Evolutionary conservation across 2,113 vertebrate species (phyloP), one percentile per base, ranked within the genome.

Genomic region (Mungos mungo): DNA sequence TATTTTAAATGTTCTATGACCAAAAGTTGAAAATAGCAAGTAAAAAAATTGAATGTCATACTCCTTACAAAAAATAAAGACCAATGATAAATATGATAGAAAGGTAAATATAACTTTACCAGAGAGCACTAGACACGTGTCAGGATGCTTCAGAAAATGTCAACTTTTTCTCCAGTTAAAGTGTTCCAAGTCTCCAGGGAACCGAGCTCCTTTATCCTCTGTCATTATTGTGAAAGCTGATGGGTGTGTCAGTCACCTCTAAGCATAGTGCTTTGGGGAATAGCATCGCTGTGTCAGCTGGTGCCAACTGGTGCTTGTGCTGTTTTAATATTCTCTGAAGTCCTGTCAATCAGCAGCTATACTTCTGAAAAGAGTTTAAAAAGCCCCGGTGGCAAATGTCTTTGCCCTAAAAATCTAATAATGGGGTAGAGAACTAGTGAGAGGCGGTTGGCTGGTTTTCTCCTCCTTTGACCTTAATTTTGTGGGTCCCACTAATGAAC

Each of bases 281-380:
- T 66, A 84, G 23, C 23, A 71, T 69, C 23, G 0, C 68, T 8
- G 12, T 79, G 52, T 74, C 89, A n/a, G 57, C 60, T 19, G 27
- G 18, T 47, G 52, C 66, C 68, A 90, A 85, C 72, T 69, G 63
- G 19, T n/a, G 27, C 72, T 87, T 33, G 3, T 23, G 21, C 45
- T 88, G 31, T 84, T 65, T 27, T 16, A 21, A 50, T 84, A 60
- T 84, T 87, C 94, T 96, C 95, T 45, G 79, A 93, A 74, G 77
- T 87, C 82, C 84, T 88, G 45, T 86, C 93, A 90, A 68, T 88
- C 23, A 79, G 60, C 60, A 88, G 60, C 76, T 95, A 21, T n/a
- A 45, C 8, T 82, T 86, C 80, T 89, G 38, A 82, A 66, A 93
- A 95, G 88, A 98, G 69, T 66, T 88, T 71, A 88, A 97, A 90